Percentiles rank a stretch among this genome's conserved stretches.
Evolutionary conservation across 2,113 vertebrate genomes (phyloP).

Genomic region (Passer montanus): DNA sequence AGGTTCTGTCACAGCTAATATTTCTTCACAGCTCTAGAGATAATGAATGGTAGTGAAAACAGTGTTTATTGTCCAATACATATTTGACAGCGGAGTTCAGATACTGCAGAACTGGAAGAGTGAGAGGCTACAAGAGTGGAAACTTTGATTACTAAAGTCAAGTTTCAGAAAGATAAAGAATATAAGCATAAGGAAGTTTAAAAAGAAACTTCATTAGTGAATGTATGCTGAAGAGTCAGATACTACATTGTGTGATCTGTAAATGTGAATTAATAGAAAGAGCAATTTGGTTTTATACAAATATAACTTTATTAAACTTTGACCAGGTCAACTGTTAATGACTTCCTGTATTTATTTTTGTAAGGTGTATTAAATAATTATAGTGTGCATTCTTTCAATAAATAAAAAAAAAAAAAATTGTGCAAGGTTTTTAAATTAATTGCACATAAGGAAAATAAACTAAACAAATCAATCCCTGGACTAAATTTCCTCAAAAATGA

Average conservation of each 20-base stretch:
- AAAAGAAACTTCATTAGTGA: neutral
- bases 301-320: neutral
- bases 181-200: neutral
- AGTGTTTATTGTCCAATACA: neutral
- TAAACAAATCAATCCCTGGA: neutral
- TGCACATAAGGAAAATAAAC: neutral
- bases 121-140: neutral
- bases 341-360: neutral
- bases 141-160: neutral
- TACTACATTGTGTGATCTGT: neutral
- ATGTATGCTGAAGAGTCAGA: neutral
- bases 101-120: neutral
- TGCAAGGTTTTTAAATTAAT: neutral
- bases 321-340: neutral
- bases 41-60: neutral
- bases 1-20: constrained; percentile 5
- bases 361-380: neutral
- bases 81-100: neutral
- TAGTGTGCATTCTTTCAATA: neutral
- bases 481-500: neutral
- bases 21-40: neutral
- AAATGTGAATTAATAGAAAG: neutral
- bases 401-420: neutral
- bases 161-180: neutral
- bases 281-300: neutral